phyloP scores from a whole-genome alignment of 1,140 invertebrate genomes.

The Capitella teleta region DNA sequence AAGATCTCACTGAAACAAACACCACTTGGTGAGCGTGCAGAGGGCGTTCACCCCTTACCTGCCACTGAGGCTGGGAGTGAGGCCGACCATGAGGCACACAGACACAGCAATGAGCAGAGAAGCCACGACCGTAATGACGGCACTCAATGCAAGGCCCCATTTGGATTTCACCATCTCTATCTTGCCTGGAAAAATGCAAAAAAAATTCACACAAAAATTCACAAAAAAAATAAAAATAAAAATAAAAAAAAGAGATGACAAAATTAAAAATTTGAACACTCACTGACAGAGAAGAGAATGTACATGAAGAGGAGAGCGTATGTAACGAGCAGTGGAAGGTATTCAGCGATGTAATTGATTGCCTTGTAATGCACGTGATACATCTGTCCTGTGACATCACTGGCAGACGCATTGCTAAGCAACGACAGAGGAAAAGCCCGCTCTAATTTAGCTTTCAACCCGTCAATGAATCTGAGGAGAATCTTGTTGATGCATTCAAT shows the following conservation, averaged over 20 bases:
- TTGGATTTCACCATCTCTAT: slow-evolving; percentile 89
- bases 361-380: slow-evolving; percentile 55
- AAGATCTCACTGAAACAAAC: slow-evolving; percentile 56
- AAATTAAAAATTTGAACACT: slow-evolving; percentile 45
- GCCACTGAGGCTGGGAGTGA: slow-evolving; percentile 48
- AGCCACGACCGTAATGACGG: slow-evolving; percentile 73
- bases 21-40: not conserved
- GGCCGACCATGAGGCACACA: slow-evolving; percentile 80
- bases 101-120: slow-evolving; percentile 88
- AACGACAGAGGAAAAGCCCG: slow-evolving; percentile 64
- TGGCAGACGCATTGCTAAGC: slow-evolving; percentile 36
- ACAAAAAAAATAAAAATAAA: not conserved
- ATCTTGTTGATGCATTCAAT: slow-evolving; percentile 9
- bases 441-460: slow-evolving; percentile 58
- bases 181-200: slow-evolving; percentile 29
- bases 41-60: slow-evolving; percentile 18
- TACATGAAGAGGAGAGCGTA: slow-evolving; percentile 80
- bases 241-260: no score
- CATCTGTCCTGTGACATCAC: slow-evolving; percentile 41
- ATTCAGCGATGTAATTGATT: slow-evolving; percentile 73
- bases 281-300: slow-evolving; percentile 86
- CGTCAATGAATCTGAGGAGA: slow-evolving; percentile 57
- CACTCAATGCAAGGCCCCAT: slow-evolving; percentile 76
- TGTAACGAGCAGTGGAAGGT: slow-evolving; percentile 69
- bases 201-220: not conserved